Evolutionary conservation across 1,140 invertebrate species (phyloP).

Genomic region (Oryctes rhinoceros): DNA sequence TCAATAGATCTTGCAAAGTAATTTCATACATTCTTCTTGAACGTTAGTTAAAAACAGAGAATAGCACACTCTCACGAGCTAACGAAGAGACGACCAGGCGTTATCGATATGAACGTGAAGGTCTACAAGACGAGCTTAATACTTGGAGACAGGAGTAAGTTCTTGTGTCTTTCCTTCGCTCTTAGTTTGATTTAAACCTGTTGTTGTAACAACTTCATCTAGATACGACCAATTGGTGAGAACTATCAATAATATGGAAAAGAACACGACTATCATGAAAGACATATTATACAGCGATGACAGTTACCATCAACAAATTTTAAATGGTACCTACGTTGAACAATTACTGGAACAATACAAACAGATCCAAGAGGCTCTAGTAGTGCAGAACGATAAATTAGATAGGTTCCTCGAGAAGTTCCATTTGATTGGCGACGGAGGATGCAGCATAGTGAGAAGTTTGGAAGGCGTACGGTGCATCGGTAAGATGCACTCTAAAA

Average conservation of each 20-base stretch:
- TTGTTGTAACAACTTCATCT: not conserved
- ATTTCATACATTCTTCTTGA: not conserved
- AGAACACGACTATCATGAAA: not conserved
- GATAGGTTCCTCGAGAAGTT: not conserved
- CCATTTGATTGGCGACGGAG: not conserved
- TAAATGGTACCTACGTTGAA: not conserved
- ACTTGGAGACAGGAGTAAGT: constrained; percentile 1
- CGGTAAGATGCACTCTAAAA: not conserved
- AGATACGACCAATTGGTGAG: not conserved
- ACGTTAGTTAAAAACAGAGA: not conserved
- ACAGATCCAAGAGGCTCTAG: not conserved
- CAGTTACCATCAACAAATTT: not conserved
- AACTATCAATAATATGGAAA: constrained; percentile 15
- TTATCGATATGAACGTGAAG: not conserved
- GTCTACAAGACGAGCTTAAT: not conserved
- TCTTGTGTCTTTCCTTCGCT: not conserved
- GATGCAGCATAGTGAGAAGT: not conserved
- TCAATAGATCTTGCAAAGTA: not conserved
- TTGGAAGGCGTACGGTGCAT: not conserved
- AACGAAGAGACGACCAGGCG: not conserved
- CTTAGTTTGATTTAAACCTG: not conserved
- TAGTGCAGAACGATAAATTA: not conserved
- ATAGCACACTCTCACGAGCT: not conserved
- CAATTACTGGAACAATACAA: not conserved
- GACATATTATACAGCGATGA: not conserved